phyloP scores from a whole-genome alignment of 2,113 vertebrate genomes.

The Lophochroa leadbeateri region DNA sequence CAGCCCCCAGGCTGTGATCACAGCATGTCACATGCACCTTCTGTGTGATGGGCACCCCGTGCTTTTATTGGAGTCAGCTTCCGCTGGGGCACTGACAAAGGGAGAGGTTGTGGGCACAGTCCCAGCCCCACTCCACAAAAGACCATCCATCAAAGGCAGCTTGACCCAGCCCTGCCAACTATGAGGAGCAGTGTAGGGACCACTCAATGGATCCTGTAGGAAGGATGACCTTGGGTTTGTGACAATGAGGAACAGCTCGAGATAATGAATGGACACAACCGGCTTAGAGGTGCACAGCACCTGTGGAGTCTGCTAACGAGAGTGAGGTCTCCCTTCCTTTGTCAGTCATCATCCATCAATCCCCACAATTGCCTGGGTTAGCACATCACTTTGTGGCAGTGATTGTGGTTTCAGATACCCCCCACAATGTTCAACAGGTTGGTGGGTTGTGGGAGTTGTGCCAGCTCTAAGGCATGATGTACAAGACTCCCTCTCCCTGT shows the following conservation, averaged over 20 bases:
- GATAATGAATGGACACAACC: background rate
- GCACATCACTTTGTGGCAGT: background rate
- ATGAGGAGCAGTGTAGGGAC: background rate
- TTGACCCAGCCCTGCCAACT: background rate
- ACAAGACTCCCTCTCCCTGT: background rate
- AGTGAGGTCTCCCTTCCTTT: background rate
- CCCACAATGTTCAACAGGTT: background rate
- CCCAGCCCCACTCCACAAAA: background rate
- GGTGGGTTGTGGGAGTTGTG: background rate
- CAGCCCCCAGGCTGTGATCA: background rate
- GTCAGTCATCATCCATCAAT: background rate
- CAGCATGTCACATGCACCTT: background rate
- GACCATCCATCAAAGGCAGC: background rate
- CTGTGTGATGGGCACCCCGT: accelerated
- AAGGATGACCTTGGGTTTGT: background rate
- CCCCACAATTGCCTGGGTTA: background rate
- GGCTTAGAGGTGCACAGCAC: background rate
- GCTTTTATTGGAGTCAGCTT: background rate
- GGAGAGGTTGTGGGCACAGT: background rate
- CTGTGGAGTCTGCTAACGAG: background rate
- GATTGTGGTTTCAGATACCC: background rate
- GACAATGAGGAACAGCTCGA: background rate
- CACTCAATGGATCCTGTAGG: background rate
- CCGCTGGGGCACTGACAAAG: background rate
- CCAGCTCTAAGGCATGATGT: background rate